Base-by-base conservation (phyloP, 2,888 invertebrate species). In the Epiblema foenella region DNA sequence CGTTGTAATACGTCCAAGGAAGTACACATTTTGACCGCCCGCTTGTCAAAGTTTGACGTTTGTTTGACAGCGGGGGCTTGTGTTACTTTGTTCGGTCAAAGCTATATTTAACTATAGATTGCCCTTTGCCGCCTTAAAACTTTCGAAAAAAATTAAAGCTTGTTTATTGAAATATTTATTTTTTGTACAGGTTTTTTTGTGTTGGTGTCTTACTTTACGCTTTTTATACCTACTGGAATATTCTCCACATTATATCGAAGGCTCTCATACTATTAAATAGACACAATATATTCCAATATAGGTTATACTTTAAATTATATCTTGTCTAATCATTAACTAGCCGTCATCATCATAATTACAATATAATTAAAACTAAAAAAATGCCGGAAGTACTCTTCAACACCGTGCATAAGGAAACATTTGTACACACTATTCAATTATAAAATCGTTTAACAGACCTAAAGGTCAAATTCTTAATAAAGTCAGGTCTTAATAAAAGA, bases 21-120 rank as follows among this genome's bases (percentile, higher is more conserved):
- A 71, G 72, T 72, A 73, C 69, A 72, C 74, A 75, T 75, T 74
- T 75, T 75, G 71, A 75, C 73, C 75, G 75, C 76, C 74, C 73
- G 75, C 80, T 72, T 80, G 82, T 82, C 82, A 80, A 80, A 79
- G 74, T 74, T 68, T 74, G 71, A 75, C 74, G 75, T 59, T 73
- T 74, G 74, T 76, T 79, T 81, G 79, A 81, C 80, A 77, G 74
- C 76, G 74, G 69, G 24, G 54, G 77, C 75, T 60, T 71, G 66
- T 60, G 65, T 59, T 59, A 52, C 70, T 46, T 70, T 65, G 54
- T 66, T 56, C 62, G 67, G 62, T 63, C 67, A 71, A 71, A 71
- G 71, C 49, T 67, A 67, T 71, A 20, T 67, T 71, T 71, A 67
- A 71, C 67, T 71, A 62, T 56, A 60, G 66, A 67, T 56, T 59